Evolutionary conservation across 2,113 vertebrate genomes (phyloP).

Genomic region (Phrynosoma blainvillii): DNA sequence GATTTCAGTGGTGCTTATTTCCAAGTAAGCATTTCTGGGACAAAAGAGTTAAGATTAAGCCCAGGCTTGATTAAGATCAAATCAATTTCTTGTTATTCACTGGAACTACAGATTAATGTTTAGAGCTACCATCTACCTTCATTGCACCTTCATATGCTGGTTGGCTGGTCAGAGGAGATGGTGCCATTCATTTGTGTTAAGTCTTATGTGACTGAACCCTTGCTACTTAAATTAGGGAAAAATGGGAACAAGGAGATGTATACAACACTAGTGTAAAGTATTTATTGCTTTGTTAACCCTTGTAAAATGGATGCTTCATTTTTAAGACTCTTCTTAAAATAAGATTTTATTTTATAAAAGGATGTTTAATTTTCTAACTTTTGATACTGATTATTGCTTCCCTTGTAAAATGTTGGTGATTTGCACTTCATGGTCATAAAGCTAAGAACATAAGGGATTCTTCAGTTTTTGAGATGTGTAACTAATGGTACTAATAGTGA

Average conservation of each 20-base stretch:
- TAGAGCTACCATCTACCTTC: background rate
- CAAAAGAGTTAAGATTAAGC: background rate
- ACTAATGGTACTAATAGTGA: conserved; percentile 48
- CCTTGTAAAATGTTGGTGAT: conserved; percentile 46
- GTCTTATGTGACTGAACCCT: background rate
- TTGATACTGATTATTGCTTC: conserved; percentile 70
- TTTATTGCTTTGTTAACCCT: background rate
- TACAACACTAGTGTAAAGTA: background rate
- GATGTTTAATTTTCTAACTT: conserved; percentile 69
- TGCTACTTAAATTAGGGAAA: background rate
- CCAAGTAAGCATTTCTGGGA: background rate
- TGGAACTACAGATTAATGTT: background rate
- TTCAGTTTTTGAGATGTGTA: conserved; percentile 56
- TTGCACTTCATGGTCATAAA: conserved; percentile 63
- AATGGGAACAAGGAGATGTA: background rate
- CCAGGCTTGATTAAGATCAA: background rate
- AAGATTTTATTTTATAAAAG: conserved; percentile 54
- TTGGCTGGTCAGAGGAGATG: background rate
- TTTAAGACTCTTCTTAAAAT: conserved; percentile 35
- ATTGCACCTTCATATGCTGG: background rate
- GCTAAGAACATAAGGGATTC: conserved; percentile 49
- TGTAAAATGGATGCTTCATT: conserved; percentile 35
- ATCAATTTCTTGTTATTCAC: background rate
- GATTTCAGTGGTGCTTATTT: background rate
- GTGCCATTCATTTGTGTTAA: background rate